These are phyloP conservation scores for Aviceda leuphotes DNA, from an alignment of 2,797 vertebrate species.

Conservation along the genomic window DNA sequence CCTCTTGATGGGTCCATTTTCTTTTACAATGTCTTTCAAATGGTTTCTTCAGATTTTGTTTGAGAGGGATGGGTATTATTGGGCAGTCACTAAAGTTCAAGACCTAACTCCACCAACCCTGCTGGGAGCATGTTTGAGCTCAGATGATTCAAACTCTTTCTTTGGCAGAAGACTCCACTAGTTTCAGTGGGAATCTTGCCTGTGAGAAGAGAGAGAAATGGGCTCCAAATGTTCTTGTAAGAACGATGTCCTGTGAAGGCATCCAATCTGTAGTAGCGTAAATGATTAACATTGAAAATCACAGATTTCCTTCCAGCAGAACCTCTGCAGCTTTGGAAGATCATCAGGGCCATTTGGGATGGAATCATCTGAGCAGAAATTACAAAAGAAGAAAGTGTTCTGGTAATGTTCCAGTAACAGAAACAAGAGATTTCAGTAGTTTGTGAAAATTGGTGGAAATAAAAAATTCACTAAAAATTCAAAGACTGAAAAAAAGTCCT, in stretches of 20 bases:
- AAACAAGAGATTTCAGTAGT: background rate
- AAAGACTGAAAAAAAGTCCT: background rate
- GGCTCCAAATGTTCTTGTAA: slow-evolving; percentile 15
- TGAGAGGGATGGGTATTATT: background rate
- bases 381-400: background rate
- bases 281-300: background rate
- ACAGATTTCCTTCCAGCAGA: background rate
- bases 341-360: background rate
- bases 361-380: background rate
- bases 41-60: background rate
- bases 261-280: background rate
- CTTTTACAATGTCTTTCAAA: background rate
- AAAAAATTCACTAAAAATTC: background rate
- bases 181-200: background rate
- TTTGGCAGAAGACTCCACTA: background rate
- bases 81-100: background rate
- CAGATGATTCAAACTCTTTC: background rate
- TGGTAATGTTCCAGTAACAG: background rate
- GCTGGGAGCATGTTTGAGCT: background rate
- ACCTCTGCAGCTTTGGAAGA: background rate
- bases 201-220: background rate
- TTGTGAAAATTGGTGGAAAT: background rate
- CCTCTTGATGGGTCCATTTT: background rate
- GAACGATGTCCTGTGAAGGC: background rate
- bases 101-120: background rate